These are phyloP conservation scores for Pelecanus crispus DNA, from an alignment of 2,113 vertebrate species.

Conservation along the genomic window DNA sequence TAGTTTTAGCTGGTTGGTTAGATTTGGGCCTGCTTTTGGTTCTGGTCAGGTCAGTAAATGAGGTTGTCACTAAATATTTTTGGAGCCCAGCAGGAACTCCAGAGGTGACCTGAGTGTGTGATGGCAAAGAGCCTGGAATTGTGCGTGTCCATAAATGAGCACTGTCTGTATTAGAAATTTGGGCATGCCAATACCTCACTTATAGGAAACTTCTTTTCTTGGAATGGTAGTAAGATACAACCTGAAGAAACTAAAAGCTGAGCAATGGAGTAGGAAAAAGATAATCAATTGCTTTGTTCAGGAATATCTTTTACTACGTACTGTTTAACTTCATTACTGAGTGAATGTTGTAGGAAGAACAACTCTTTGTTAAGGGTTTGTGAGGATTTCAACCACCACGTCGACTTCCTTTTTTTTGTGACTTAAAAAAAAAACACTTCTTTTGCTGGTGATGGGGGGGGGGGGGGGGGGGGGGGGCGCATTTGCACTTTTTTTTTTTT, in stretches of 20 bases:
- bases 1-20: neutral
- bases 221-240: neutral
- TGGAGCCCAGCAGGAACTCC: neutral
- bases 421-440: neutral
- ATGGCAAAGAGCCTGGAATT: neutral
- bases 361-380: neutral
- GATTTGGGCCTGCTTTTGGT: neutral
- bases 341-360: neutral
- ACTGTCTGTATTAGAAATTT: neutral
- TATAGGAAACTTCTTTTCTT: neutral
- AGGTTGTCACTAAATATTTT: neutral
- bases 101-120: neutral
- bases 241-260: neutral
- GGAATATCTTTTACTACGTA: neutral
- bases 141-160: neutral
- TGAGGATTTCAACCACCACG: neutral
- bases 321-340: neutral
- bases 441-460: neutral
- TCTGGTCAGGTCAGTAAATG: neutral
- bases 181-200: neutral
- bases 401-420: neutral
- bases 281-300: neutral
- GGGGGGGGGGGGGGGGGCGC: accelerated
- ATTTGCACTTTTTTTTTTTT: neutral
- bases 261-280: neutral